phyloP scores from a whole-genome alignment of 2,113 vertebrate species.

The Clupea harengus region DNA sequence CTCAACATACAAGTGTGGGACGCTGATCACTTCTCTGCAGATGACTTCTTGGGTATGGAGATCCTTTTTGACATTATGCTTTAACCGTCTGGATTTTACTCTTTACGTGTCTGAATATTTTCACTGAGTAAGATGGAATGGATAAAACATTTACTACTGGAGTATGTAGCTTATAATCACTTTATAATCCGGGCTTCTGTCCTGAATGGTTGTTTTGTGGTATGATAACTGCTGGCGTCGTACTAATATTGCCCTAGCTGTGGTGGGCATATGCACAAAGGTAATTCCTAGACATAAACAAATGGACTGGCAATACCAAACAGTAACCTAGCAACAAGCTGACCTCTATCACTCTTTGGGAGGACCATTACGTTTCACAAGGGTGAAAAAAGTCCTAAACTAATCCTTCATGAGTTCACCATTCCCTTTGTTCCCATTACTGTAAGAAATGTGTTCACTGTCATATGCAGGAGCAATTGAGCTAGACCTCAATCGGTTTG shows the following conservation, averaged over 20 bases:
- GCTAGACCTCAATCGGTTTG: constrained; percentile 91
- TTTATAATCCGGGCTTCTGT: neutral
- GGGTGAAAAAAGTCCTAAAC: neutral
- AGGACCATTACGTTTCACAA: neutral
- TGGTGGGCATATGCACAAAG: neutral
- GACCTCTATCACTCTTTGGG: neutral
- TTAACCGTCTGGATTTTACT: neutral
- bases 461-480: constrained; percentile 86
- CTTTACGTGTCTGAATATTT: neutral
- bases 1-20: constrained; percentile 98
- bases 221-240: neutral
- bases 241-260: neutral
- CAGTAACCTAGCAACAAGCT: neutral
- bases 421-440: neutral
- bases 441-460: neutral
- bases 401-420: neutral
- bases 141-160: neutral
- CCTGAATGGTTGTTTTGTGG: neutral
- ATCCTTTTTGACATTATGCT: neutral
- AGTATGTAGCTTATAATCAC: neutral
- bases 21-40: constrained; percentile 94
- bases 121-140: neutral
- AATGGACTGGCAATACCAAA: neutral
- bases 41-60: constrained; percentile 88
- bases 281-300: neutral